These are phyloP conservation scores for Pocillopora meandrina DNA, from an alignment of 92 coral and sea anemone species.

Conservation along the genomic window DNA sequence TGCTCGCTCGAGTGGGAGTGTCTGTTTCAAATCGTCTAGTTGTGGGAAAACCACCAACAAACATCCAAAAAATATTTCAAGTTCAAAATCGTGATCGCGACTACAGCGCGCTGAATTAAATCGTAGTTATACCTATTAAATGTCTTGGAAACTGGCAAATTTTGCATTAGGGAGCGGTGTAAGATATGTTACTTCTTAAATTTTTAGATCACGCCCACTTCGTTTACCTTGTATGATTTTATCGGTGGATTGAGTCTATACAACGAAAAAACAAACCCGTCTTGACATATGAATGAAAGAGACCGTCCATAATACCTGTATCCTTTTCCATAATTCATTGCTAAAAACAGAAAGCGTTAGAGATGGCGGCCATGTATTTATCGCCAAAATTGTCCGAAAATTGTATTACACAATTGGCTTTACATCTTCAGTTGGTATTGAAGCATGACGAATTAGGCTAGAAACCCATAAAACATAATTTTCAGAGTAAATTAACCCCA, in stretches of 20 bases:
- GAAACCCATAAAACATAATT: background rate
- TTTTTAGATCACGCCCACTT: background rate
- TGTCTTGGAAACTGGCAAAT: background rate
- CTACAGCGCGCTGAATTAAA: too few relatives aligned
- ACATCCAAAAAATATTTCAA: background rate
- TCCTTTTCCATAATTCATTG: background rate
- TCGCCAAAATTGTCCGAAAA: background rate
- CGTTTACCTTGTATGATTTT: background rate
- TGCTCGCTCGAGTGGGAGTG: background rate
- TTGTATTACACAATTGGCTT: background rate
- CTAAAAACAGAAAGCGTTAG: background rate
- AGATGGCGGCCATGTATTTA: background rate
- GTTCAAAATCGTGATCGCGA: background rate
- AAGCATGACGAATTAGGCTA: background rate
- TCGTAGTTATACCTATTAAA: background rate
- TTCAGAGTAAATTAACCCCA: background rate
- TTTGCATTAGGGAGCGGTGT: background rate
- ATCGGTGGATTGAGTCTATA: background rate
- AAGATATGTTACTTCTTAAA: background rate
- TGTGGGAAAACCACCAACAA: background rate
- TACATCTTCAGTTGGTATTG: background rate
- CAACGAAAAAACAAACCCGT: background rate
- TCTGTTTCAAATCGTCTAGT: background rate
- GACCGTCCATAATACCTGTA: background rate
- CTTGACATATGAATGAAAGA: background rate